Percentiles rank a stretch among this genome's conserved stretches.
phyloP scores from a whole-genome alignment of 2,797 vertebrate species.

The Ispidina lecontei region DNA sequence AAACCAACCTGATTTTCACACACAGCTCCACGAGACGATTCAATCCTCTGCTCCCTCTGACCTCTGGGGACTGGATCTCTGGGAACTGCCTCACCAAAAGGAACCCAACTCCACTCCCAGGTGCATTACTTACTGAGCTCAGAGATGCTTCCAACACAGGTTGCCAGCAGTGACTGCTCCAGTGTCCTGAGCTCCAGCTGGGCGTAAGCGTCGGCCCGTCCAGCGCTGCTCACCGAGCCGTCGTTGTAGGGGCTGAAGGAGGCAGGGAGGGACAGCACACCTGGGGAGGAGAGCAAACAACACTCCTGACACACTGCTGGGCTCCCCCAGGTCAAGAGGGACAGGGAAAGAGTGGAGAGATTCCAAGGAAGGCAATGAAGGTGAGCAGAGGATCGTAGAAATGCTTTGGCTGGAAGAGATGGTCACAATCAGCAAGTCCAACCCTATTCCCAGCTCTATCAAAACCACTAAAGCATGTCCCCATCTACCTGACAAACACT shows the following conservation, averaged over 20 bases:
- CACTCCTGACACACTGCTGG: not conserved
- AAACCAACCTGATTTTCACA: not conserved
- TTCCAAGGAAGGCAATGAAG: no score
- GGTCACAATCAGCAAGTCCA: no score
- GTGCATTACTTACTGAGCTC: constrained; percentile 89
- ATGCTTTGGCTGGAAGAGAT: no score
- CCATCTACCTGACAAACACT: no score
- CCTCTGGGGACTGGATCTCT: not conserved
- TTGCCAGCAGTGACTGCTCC: constrained; percentile 95
- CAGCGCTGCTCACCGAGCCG: constrained; percentile 83
- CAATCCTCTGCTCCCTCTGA: not conserved
- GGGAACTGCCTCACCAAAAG: not conserved
- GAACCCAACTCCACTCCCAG: not conserved
- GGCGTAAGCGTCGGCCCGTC: constrained; percentile 91
- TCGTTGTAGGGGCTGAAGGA: constrained; percentile 97
- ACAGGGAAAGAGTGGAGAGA: no score
- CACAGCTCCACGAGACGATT: not conserved
- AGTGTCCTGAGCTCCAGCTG: constrained; percentile 95
- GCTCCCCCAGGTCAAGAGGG: no score
- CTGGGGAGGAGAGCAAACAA: constrained; percentile 74
- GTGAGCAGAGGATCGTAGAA: no score
- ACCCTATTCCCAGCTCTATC: no score
- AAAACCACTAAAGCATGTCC: no score
- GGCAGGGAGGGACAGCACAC: constrained; percentile 93
- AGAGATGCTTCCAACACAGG: constrained; percentile 97